A percentile compares a stretch with the other conserved stretches of the same genome.
phyloP scores from a whole-genome alignment of 1,140 invertebrate genomes.

The Vanessa atalanta region DNA sequence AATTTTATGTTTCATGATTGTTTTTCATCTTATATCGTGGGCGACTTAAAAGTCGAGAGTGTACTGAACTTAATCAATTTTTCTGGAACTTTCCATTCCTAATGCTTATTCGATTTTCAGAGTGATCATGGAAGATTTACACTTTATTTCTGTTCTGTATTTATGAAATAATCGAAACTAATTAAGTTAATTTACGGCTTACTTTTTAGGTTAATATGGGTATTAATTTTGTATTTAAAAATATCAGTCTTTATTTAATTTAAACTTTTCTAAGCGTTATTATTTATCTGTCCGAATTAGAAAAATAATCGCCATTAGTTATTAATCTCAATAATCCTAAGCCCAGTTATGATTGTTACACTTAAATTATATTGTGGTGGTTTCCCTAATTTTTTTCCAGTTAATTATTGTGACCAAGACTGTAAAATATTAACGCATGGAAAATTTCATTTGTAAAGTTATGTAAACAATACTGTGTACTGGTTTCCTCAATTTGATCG shows the following conservation, averaged over 20 bases:
- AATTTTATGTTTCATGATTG: slow-evolving; percentile 40
- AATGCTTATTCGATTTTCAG: background rate
- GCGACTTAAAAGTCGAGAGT: slow-evolving; percentile 4
- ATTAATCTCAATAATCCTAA: no score
- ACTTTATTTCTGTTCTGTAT: background rate
- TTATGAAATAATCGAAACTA: no score
- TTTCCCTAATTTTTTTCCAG: no score
- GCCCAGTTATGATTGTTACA: no score
- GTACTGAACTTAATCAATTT: background rate
- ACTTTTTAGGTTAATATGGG: no score
- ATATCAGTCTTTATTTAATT: no score
- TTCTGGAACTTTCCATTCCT: background rate
- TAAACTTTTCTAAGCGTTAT: no score
- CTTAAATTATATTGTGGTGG: no score
- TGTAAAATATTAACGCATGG: slow-evolving; percentile 12
- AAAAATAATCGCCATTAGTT: no score
- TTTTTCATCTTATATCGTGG: slow-evolving; percentile 32
- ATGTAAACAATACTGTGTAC: slow-evolving; percentile 34
- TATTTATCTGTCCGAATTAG: no score
- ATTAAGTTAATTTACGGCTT: no score
- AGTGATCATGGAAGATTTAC: background rate
- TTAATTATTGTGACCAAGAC: background rate
- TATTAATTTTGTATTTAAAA: no score
- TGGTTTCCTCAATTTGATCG: slow-evolving; percentile 47
- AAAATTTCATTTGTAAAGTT: slow-evolving; percentile 25